Evolutionary conservation across 2,113 vertebrate genomes (phyloP).

Genomic region (Prolemur simus): DNA sequence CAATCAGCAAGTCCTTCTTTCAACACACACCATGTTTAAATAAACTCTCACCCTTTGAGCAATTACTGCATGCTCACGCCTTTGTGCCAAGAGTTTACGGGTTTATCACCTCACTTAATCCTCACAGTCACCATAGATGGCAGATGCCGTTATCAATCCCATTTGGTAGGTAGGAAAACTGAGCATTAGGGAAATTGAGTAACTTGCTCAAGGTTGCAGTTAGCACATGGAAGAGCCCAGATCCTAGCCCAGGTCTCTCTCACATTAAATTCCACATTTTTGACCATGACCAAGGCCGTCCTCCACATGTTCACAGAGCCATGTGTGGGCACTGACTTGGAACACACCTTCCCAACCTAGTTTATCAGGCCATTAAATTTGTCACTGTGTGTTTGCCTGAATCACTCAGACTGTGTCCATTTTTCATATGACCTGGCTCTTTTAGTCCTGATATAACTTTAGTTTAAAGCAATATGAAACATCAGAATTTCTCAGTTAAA

Average conservation of each 20-base stretch:
- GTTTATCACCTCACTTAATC: not conserved
- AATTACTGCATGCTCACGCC: too few relatives aligned
- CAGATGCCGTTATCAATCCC: not conserved
- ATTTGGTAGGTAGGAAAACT: not conserved
- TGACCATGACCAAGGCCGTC: too few relatives aligned
- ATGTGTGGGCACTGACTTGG: not conserved
- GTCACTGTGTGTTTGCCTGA: not conserved
- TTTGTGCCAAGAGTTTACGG: not conserved
- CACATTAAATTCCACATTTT: not conserved
- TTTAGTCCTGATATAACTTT: not conserved
- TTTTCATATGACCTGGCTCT: not conserved
- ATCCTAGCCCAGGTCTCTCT: not conserved
- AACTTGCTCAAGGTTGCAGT: not conserved
- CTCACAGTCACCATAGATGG: not conserved
- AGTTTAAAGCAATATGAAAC: not conserved
- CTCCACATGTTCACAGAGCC: not conserved
- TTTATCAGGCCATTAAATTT: not conserved
- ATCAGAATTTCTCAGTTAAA: not conserved
- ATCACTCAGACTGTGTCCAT: not conserved
- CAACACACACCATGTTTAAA: not conserved
- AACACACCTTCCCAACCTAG: not conserved
- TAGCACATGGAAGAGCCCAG: not conserved
- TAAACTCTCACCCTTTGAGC: not conserved
- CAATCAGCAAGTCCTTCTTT: not conserved
- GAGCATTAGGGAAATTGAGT: not conserved